Evolutionary conservation across 2,797 vertebrate species (phyloP).

Genomic region (Pangasius mekongensis): DNA sequence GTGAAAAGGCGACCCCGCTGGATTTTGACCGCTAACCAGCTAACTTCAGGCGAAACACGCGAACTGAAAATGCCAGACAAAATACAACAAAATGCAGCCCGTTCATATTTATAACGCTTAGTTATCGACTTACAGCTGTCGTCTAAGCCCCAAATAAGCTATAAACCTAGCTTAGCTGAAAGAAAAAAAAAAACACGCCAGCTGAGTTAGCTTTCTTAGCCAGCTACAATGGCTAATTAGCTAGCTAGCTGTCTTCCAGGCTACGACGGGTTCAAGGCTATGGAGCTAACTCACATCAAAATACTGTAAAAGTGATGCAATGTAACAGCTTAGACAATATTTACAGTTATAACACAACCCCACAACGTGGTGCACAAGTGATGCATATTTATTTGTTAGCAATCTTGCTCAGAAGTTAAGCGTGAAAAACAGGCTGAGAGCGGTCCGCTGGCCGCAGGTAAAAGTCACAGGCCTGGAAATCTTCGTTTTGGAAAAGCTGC

Average conservation of each 20-base stretch:
- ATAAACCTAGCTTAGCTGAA: background rate
- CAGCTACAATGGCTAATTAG: constrained; percentile 27
- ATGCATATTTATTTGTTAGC: background rate
- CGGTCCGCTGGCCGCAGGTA: background rate
- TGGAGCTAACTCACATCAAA: background rate
- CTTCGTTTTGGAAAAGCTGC: background rate
- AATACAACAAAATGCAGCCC: background rate
- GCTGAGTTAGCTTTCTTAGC: constrained; percentile 8
- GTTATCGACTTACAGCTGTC: background rate
- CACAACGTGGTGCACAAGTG: background rate
- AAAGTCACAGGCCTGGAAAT: constrained; percentile 21
- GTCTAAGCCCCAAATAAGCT: background rate
- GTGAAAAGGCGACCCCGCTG: constrained; percentile 8
- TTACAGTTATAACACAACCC: too few relatives aligned
- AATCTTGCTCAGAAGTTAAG: too few relatives aligned
- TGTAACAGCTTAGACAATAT: too few relatives aligned
- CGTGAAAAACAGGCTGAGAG: background rate
- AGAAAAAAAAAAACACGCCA: background rate
- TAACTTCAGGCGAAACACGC: constrained; percentile 6
- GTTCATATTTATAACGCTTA: background rate
- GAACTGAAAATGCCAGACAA: background rate
- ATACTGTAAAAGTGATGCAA: background rate
- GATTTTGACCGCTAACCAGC: constrained; percentile 26
- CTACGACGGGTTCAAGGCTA: too few relatives aligned
- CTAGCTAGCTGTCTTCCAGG: background rate